Evolutionary conservation across 2,797 vertebrate genomes (phyloP).

Genomic region (Lophius americanus): DNA sequence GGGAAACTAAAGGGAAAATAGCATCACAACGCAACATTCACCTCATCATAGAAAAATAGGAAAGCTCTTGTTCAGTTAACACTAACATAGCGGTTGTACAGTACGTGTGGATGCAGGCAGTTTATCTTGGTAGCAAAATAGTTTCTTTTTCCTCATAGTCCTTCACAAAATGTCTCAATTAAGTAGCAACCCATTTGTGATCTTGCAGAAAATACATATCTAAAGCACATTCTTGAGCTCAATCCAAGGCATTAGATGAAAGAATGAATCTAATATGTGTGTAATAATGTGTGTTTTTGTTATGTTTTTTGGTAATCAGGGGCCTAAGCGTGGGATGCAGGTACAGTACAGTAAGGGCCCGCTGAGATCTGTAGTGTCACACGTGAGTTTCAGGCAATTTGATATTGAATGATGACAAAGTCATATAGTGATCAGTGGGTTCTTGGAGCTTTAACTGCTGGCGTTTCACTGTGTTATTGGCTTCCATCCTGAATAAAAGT

Average conservation of each 20-base stretch:
- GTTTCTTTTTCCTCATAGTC: conserved; percentile 15
- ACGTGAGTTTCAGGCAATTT: conserved; percentile 40
- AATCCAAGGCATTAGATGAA: conserved; percentile 31
- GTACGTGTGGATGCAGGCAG: conserved; percentile 47
- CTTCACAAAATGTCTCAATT: conserved; percentile 27
- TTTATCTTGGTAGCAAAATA: conserved; percentile 28
- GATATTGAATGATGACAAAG: conserved; percentile 39
- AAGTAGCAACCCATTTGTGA: conserved; percentile 20
- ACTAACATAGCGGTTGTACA: conserved; percentile 46
- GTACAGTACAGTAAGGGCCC: conserved; percentile 43
- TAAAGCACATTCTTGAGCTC: conserved; percentile 19
- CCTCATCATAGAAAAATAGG: conserved; percentile 71
- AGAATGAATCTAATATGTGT: conserved; percentile 18
- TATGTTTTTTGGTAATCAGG: conserved; percentile 19
- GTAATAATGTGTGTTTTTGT: too few relatives aligned
- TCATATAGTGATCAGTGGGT: conserved; percentile 35
- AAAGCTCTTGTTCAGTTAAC: conserved; percentile 56
- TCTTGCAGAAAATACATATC: conserved; percentile 10
- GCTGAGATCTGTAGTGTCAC: conserved; percentile 43
- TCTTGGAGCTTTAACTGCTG: conserved; percentile 52
- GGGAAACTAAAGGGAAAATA: conserved; percentile 54
- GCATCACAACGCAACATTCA: conserved; percentile 62
- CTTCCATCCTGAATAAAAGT: conserved; percentile 31
- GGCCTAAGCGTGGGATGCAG: conserved; percentile 35
- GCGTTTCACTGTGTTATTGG: conserved; percentile 49